Evolutionary conservation across 2,797 vertebrate species (phyloP).

Genomic region (Remorina albescens): DNA sequence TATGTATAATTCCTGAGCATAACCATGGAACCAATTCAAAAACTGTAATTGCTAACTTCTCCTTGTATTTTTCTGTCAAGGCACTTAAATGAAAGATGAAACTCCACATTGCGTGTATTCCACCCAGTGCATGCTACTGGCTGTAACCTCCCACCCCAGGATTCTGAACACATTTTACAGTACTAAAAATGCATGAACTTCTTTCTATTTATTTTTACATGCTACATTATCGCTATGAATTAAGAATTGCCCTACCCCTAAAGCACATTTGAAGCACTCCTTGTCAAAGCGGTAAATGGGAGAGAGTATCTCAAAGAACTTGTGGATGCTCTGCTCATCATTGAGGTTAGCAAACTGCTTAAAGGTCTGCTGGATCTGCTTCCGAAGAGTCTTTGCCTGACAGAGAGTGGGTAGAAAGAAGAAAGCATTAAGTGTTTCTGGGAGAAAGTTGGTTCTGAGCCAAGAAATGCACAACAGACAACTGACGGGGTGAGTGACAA

Average conservation of each 20-base stretch:
- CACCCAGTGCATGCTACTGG: conserved; percentile 1
- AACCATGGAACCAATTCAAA: conserved; percentile 1
- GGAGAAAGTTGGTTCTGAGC: conserved; percentile 27
- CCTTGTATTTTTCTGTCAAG: not conserved
- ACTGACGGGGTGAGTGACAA: conserved; percentile 52
- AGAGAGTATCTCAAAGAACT: conserved; percentile 97
- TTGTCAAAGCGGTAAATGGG: conserved; percentile 98
- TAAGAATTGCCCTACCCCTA: conserved; percentile 88
- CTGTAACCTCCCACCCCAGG: not conserved
- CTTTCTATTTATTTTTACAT: conserved; percentile 2
- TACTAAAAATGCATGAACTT: conserved; percentile 10
- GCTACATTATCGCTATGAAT: conserved; percentile 8
- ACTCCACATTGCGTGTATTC: not conserved
- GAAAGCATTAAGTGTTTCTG: conserved; percentile 8
- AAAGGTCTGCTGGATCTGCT: conserved; percentile 98
- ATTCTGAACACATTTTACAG: not conserved
- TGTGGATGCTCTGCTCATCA: conserved; percentile 97
- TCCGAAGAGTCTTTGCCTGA: conserved; percentile 96
- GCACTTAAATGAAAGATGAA: conserved; percentile 23
- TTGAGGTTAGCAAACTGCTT: conserved; percentile 98
- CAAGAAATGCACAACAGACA: conserved; percentile 29
- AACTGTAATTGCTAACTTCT: not conserved
- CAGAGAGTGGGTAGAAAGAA: not conserved
- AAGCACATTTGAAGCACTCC: conserved; percentile 98
- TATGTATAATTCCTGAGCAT: not conserved